phyloP scores from a whole-genome alignment of 2,888 invertebrate genomes.

The Arctia plantaginis region DNA sequence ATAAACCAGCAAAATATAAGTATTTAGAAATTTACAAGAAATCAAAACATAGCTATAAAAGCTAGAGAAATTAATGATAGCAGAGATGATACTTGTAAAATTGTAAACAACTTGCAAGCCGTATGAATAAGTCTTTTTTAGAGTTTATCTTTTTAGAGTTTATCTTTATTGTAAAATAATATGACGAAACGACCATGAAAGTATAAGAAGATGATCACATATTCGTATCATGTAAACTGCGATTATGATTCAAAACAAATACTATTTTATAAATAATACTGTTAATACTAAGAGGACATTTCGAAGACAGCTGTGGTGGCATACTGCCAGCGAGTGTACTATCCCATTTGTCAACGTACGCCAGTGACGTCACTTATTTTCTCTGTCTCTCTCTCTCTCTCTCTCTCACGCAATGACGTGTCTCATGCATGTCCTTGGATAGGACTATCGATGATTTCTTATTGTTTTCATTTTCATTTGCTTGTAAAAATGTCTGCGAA shows the following conservation, averaged over 20 bases:
- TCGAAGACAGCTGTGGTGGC: slow-evolving; percentile 77
- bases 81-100: not conserved
- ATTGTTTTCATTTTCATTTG: slow-evolving; percentile 1
- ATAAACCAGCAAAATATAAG: too few relatives aligned
- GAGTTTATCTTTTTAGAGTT: not conserved
- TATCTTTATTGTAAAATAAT: not conserved
- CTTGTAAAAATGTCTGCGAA: not conserved
- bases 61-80: not conserved
- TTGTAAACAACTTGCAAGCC: not conserved
- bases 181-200: slow-evolving; percentile 11
- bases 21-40: not conserved
- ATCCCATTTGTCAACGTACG: slow-evolving; percentile 63
- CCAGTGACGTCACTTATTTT: slow-evolving; percentile 54
- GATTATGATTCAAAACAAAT: slow-evolving; percentile 81
- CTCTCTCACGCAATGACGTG: slow-evolving; percentile 23
- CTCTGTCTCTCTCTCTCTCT: slow-evolving; percentile 37
- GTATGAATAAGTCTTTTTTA: too few relatives aligned
- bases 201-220: slow-evolving; percentile 35
- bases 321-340: slow-evolving; percentile 68
- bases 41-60: not conserved
- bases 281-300: slow-evolving; percentile 71
- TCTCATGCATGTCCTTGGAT: slow-evolving; percentile 43
- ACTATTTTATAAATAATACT: slow-evolving; percentile 80
- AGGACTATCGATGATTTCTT: slow-evolving; percentile 32
- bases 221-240: slow-evolving; percentile 62